Conservation (phyloP, 2,797 vertebrate genomes). For the Schizopygopsis malacanthus region DNA sequence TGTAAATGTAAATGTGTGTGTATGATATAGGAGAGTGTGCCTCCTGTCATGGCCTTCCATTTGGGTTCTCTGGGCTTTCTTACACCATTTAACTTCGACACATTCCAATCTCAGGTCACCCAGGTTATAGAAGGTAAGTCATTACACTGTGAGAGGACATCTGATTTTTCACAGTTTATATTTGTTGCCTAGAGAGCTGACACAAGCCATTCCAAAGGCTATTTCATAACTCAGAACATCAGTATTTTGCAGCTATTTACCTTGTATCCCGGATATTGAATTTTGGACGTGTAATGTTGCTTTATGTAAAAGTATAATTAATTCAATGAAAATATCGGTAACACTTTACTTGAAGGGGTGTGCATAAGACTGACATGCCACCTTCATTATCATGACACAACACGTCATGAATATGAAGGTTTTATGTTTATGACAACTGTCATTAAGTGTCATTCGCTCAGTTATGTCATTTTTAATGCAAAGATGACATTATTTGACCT, state of each 20-base stretch:
- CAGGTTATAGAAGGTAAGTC: conserved; percentile 62
- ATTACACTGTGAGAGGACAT: not conserved
- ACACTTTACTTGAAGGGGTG: too few species aligned
- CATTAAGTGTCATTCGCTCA: too few species aligned
- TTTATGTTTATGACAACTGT: too few species aligned
- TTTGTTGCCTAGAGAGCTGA: not conserved
- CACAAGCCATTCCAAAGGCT: too few species aligned
- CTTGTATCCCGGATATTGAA: not conserved
- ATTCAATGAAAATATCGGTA: not conserved
- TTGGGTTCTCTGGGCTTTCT: conserved; percentile 84
- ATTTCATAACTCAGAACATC: not conserved
- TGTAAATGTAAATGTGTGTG: not conserved
- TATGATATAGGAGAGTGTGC: conserved; percentile 78
- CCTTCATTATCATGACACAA: too few species aligned
- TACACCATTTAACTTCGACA: conserved; percentile 84
- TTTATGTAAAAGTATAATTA: not conserved
- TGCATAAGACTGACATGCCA: too few species aligned
- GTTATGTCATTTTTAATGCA: too few species aligned
- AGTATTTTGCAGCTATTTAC: not conserved
- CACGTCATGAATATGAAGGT: too few species aligned
- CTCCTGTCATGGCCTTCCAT: conserved; percentile 85
- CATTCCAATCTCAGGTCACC: conserved; percentile 88
- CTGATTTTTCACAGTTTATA: not conserved
- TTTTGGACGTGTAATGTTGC: not conserved
- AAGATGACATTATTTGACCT: too few species aligned